Percentiles rank a stretch among this genome's conserved stretches.
Evolutionary conservation across 2,888 invertebrate species (phyloP).

Genomic region (Leptarthrus brevirostris): DNA sequence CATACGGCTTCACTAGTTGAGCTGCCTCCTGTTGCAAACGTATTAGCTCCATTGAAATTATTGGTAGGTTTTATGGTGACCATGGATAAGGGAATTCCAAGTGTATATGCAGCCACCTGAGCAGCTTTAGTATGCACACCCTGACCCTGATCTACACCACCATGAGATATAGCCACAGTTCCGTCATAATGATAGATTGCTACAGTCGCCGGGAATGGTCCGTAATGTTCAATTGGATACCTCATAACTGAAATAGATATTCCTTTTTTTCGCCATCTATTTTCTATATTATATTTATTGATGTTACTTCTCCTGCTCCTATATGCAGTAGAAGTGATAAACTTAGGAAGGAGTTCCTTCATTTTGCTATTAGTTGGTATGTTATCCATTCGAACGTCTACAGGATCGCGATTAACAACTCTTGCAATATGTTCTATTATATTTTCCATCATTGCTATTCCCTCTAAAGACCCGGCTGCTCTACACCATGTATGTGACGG

Average conservation of each 20-base stretch:
- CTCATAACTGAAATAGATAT: slow-evolving; percentile 77
- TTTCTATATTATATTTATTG: slow-evolving; percentile 73
- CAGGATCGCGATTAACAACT: slow-evolving; percentile 70
- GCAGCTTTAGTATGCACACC: slow-evolving; percentile 80
- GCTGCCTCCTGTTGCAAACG: slow-evolving; percentile 76
- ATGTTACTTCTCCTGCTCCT: slow-evolving; percentile 70
- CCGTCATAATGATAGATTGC: slow-evolving; percentile 79
- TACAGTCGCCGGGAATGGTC: slow-evolving; percentile 72
- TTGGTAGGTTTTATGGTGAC: slow-evolving; percentile 76
- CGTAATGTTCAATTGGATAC: slow-evolving; percentile 71
- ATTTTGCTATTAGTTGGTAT: slow-evolving; percentile 65
- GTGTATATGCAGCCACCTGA: slow-evolving; percentile 78
- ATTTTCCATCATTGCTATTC: slow-evolving; percentile 72
- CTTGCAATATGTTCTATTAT: slow-evolving; percentile 77
- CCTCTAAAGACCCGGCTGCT: slow-evolving; percentile 74
- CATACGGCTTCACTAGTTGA: slow-evolving; percentile 77
- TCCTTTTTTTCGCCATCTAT: slow-evolving; percentile 85
- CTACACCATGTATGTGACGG: slow-evolving; percentile 78
- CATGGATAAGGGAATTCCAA: slow-evolving; percentile 76
- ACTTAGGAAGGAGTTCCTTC: slow-evolving; percentile 68
- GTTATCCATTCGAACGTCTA: slow-evolving; percentile 71
- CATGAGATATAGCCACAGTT: slow-evolving; percentile 77
- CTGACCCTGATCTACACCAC: slow-evolving; percentile 83
- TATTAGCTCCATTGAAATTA: slow-evolving; percentile 75
- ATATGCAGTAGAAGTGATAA: slow-evolving; percentile 70